Evolutionary conservation across 2,888 invertebrate genomes (phyloP), one percentile per base, ranked within the genome.

Genomic region (Yponomeuta plumbellus): DNA sequence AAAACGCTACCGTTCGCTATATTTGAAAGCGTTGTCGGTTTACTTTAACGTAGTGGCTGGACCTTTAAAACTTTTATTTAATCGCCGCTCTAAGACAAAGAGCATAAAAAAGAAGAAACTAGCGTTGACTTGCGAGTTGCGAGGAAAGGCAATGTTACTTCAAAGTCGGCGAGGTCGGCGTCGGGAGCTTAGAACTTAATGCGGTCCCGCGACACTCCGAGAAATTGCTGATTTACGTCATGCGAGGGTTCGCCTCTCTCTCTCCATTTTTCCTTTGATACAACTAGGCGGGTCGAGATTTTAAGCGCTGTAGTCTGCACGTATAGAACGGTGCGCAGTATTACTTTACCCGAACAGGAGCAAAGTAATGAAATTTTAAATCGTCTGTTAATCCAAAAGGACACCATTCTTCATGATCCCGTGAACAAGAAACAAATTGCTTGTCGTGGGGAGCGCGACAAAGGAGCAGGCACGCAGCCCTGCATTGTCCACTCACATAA

Each of bases 151-250:
- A 71, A 76, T 75, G 80, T 75, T 76, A 79, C 79, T 80, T 80
- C 80, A 81, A 79, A 81, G 79, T 76, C 79, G 76, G 69, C 73
- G 74, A 76, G 74, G 76, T 76, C 68, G 68, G 61, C 61, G 68
- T 64, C 64, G 65, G 68, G 69, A 63, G 66, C 67, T 69, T 66
- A 68, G 75, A 77, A 80, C 75, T 78, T 80, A 80, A 79, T 78
- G 75, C 75, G 75, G 73, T 76, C 74, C 72, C 69, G 75, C 72
- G 76, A 80, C 80, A 80, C 78, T 79, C 78, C 76, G 76, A 78
- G 76, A 83, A 80, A 83, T 80, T 78, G 78, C 75, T 77, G 79
- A 80, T 81, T 79, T 79, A 76, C 72, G 74, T 76, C 76, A 75
- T 75, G 75, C 71, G 70, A 70, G 71, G 70, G 58, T 64, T 34